Base-by-base conservation (phyloP, 2,797 vertebrate genomes). In the Remorina albescens region DNA sequence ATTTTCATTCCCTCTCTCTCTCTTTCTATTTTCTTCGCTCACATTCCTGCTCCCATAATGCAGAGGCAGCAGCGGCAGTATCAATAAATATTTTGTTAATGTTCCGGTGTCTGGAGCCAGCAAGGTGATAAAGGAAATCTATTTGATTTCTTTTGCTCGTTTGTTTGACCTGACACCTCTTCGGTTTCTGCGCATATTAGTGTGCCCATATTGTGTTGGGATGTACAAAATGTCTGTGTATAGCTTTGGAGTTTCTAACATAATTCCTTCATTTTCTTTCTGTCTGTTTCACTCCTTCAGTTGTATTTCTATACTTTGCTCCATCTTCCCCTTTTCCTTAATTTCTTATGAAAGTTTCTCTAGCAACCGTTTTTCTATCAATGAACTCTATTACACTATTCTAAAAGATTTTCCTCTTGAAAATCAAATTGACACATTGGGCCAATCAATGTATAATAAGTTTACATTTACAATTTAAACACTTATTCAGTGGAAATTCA, bases 41-140 rank as follows among this genome's bases (percentile, higher is more conserved):
- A 71, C 53, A 8, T 56, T 75, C 63, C 81, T 55, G 41, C 70
- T 73, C 86, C 62, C 71, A 76, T 87, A 84, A 81, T 88, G 85
- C 89, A 84, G 79, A 53, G 18, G 75, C 63, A 77, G 83, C 81
- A 83, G 88, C 87, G 88, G 70, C 82, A 82, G 81, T 76, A 70
- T 89, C 86, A 86, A 91, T 91, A 91, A 89, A 89, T 90, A 89
- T 85, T 87, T 77, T 81, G 80, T 89, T 87, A 88, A 88, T 91
- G 85, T 88, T 81, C 81, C 84, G 76, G 81, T 80, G 79, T 84
- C 83, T 89, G 86, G 74, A 84, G 84, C 78, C 82, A 85, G 80
- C 72, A 74, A 85, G 86, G 83, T 86, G 90, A 91, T 88, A 84
- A 86, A 91, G 81, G 76, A 87, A 90, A 88, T 84, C 71, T 87